Evolutionary conservation across 2,113 vertebrate genomes (phyloP), one percentile per base, ranked within the genome.

Genomic region (Hystrix brachyura): DNA sequence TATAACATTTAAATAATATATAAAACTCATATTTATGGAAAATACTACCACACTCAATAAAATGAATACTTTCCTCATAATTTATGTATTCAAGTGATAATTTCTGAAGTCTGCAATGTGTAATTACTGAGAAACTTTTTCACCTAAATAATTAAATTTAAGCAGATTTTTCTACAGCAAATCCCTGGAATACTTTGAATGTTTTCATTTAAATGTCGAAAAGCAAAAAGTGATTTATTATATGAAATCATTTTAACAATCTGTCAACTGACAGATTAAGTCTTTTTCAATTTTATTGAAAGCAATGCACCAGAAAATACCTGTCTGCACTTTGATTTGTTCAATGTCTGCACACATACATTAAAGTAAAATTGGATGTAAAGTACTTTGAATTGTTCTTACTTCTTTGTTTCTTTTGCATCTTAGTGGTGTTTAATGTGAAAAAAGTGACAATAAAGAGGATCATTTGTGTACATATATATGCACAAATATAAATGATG

Each of bases 401-500:
- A 12, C 0, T 60, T 53, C 38, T 69, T 53, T 18, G 5, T 5
- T 55, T 69, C 14, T 69, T 53, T 87, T 76, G 27, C 3, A 57
- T 48, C 3, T 0, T 18, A 65, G 3, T 81, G 27, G 1, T 94
- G 3, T 64, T 83, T 87, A 59, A 79, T 83, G 18, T 65, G 1
- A 94, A 67, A 93, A 92, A 67, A 93, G 90, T 74, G 3, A 64
- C 69, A 69, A 82, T 57, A 62, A 85, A 95, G 60, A 46, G 4
- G 3, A 27, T 21, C 18, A 83, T 46, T 15, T 72, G 43, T 34
- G 29, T 21, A 13, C 5, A 27, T 29, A 6, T 11, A 25, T 34
- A 5, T 13, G 12, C 2, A 38, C 11, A 57, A 57, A 27, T 46
- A 74, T 74, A 72, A 43, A 32, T 72, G 11, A 72, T 15, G 4